A percentile compares a stretch with the other conserved stretches of the same genome.
These are phyloP conservation scores for Oreotragus oreotragus DNA, from an alignment of 2,113 vertebrate species.

Conservation along the genomic window DNA sequence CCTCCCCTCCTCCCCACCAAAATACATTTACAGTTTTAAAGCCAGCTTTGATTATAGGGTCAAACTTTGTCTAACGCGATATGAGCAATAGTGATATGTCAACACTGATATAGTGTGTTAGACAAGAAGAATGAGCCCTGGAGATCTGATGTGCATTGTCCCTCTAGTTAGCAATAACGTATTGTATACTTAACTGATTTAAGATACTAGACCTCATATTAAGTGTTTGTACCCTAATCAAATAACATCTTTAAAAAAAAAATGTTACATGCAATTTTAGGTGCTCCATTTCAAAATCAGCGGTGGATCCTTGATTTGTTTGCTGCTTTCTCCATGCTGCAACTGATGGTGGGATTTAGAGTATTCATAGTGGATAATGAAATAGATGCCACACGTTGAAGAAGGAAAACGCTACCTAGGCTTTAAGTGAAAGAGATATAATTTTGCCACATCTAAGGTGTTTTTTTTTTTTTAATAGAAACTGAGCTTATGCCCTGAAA, in stretches of 20 bases:
- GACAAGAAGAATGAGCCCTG: neutral
- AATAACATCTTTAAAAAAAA: neutral
- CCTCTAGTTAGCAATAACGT: neutral
- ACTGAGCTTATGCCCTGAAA: neutral
- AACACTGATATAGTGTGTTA: neutral
- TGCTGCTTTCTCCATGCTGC: neutral
- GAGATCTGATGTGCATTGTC: neutral
- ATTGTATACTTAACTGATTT: neutral
- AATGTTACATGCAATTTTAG: neutral
- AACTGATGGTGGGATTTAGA: neutral
- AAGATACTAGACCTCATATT: neutral
- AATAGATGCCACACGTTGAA: neutral
- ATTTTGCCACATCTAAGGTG: neutral
- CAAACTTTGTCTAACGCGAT: neutral
- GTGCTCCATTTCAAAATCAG: neutral
- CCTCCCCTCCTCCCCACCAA: neutral
- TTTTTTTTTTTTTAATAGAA: neutral
- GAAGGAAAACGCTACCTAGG: neutral
- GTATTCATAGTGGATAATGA: neutral
- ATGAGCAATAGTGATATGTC: neutral
- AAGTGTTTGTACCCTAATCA: neutral
- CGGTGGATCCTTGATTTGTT: neutral
- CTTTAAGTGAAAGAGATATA: neutral
- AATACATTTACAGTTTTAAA: neutral
- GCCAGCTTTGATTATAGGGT: neutral